Base-by-base conservation (phyloP, 2,888 invertebrate species). In the Meteorus colon region DNA sequence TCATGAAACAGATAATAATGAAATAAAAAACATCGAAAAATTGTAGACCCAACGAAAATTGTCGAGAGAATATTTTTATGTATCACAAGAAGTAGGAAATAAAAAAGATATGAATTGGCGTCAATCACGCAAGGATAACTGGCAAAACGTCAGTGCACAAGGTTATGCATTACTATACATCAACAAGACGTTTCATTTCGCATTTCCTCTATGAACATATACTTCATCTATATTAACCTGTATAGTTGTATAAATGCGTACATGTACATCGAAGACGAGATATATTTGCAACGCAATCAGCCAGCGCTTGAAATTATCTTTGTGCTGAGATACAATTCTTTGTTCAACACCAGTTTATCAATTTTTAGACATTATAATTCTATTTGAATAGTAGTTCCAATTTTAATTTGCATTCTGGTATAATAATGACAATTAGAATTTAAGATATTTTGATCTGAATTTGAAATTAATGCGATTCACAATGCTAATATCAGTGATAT, bases 91-190 rank as follows among this genome's bases (percentile, higher is more conserved):
- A 73, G 48, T 34, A 73, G n/a, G 34, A 51, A 48, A 70, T 27
- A 31, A 67, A 78, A 31, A 67, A 63, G 71, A 71, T 48, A 14
- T 5, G 51, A 71, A 71, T 63, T 74, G 75, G 29, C 69, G 70
- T 76, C 74, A 77, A 77, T 73, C 60, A 72, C 31, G 75, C 77
- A 73, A 77, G 78, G 80, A 80, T 79, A 77, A 73, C 73, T 31
- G 63, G 73, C 51, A 68, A 41, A 2, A 12, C 41, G 4, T 62
- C 55, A 31, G 60, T 71, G 37, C 48, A 68, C 74, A 79, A 80
- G 79, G 80, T 65, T 75, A 75, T 51, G 5, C 55, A 62, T 69
- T 60, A 62, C 63, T 73, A 71, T 41, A 62, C 24, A 41, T 71
- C 24, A 71, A 24, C 6, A 62, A 60, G 27, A 63, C 65, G 62